A percentile compares a stretch with the other conserved stretches of the same genome.
phyloP scores from a whole-genome alignment of 2,797 vertebrate genomes.

The Ibycter americanus region DNA sequence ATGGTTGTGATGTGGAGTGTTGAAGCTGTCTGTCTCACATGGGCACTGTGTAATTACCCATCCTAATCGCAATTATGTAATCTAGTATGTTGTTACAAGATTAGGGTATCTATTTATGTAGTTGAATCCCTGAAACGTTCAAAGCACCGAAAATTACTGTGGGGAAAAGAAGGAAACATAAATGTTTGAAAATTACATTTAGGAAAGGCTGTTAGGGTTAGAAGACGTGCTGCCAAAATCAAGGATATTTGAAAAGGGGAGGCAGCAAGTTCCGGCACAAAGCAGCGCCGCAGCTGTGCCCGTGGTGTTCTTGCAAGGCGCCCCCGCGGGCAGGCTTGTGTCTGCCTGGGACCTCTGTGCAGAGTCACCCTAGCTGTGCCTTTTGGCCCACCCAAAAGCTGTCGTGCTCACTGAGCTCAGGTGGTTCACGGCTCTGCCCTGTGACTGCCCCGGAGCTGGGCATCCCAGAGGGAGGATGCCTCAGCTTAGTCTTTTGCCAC shows the following conservation, averaged over 20 bases:
- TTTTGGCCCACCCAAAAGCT: background rate
- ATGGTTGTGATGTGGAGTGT: slow-evolving; percentile 25
- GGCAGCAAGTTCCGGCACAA: background rate
- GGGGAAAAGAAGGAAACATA: background rate
- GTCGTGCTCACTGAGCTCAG: rapidly evolving
- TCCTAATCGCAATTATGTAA: slow-evolving; percentile 63
- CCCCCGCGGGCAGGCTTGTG: rapidly evolving
- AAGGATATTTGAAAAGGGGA: background rate
- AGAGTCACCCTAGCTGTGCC: rapidly evolving
- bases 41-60: slow-evolving; percentile 59
- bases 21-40: slow-evolving; percentile 43
- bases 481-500: background rate
- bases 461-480: rapidly evolving
- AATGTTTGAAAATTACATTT: background rate
- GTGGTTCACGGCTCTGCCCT: background rate
- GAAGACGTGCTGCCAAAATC: background rate
- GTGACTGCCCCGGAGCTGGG: background rate
- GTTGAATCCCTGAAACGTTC: slow-evolving; percentile 41
- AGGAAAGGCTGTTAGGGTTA: background rate
- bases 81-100: slow-evolving; percentile 50
- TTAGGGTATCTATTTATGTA: slow-evolving; percentile 48
- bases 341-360: background rate
- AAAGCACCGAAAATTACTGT: background rate
- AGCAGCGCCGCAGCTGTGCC: rapidly evolving
- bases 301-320: background rate